Base-by-base conservation (phyloP, 1,140 invertebrate species). In the Drosophila simulans region DNA sequence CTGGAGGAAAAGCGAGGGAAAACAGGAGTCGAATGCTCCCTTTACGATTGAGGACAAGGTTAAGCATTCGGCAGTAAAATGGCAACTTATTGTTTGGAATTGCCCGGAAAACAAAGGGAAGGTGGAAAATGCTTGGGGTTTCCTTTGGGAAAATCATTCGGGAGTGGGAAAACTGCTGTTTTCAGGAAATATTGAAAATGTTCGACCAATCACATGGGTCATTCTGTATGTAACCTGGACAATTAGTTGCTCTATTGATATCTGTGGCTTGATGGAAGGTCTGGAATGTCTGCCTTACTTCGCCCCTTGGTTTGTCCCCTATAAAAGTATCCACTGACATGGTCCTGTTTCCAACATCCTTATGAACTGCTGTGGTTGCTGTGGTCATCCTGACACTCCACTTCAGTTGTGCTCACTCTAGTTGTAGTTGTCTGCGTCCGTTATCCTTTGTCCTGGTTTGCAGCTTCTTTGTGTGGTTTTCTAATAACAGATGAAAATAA, bases 1-100 rank as follows among this genome's bases (percentile, higher is more conserved):
- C 65, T 74, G 56, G 65, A 20, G 49, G 15, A 39, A 46, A 31
- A n/a, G 35, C 15, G 48, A 25, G 35, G 54, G 43, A 20, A 25
- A 70, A 27, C 22, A 5, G 42, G 42, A 48, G 31, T 20, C 27
- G 46, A 56, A 46, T 52, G 59, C 53, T 76, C 54, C 72, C 72
- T 68, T 76, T 75, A 59, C 55, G 73, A 77, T 76, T 76, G 71
- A 39, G 74, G 73, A 58, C 74, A 77, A 77, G 74, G 74, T 77
- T 77, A 77, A 77, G 74, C 64, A 77, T 77, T 77, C 57, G 73
- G 73, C 74, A 77, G 64, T 62, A 77, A 77, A 77, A 70, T 69
- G 74, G 55, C 73, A 77, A 77, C 74, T 76, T 76, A 77, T 77
- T 77, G 74, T 77, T 77, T 76, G 72, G 4, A 66, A 76, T 66